A percentile compares a stretch with the other conserved stretches of the same genome.
These are phyloP conservation scores for Pogonocichla stellata DNA, from an alignment of 2,113 vertebrate species.

Conservation along the genomic window DNA sequence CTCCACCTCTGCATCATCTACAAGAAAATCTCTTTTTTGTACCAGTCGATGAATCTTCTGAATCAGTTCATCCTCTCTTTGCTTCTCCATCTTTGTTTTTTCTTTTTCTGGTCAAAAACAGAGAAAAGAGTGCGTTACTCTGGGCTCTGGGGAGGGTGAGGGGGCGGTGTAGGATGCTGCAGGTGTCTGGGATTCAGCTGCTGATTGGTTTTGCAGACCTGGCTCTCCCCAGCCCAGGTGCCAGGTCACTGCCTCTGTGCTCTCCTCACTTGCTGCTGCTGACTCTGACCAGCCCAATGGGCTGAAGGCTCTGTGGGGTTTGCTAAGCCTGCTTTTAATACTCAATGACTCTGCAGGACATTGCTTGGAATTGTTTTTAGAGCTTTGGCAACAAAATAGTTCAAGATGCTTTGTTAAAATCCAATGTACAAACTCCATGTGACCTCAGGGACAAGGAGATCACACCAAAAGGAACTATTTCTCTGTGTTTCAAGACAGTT, in stretches of 20 bases:
- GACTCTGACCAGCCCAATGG: neutral
- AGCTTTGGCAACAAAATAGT: neutral
- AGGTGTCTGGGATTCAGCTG: neutral
- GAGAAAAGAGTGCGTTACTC: neutral
- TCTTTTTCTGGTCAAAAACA: conserved; percentile 84
- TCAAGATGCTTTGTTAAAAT: neutral
- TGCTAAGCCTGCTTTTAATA: neutral
- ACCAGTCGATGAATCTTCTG: conserved; percentile 96
- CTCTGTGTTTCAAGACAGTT: neutral
- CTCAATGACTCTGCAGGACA: neutral
- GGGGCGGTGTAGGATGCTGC: neutral
- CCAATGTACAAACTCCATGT: neutral
- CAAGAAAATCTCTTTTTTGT: conserved; percentile 97
- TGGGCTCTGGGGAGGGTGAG: neutral
- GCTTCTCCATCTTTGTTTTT: conserved; percentile 87
- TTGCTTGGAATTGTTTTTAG: neutral
- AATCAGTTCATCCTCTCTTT: conserved; percentile 92
- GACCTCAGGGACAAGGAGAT: neutral
- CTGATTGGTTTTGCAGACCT: neutral
- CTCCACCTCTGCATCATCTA: conserved; percentile 96
- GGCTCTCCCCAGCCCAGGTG: neutral
- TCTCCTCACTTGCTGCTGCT: neutral
- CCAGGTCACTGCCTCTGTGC: neutral
- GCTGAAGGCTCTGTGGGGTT: neutral
- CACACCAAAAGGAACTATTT: neutral